Evolutionary conservation across 2,888 invertebrate genomes (phyloP), one percentile per base, ranked within the genome.

Genomic region (Amaurobius ferox): DNA sequence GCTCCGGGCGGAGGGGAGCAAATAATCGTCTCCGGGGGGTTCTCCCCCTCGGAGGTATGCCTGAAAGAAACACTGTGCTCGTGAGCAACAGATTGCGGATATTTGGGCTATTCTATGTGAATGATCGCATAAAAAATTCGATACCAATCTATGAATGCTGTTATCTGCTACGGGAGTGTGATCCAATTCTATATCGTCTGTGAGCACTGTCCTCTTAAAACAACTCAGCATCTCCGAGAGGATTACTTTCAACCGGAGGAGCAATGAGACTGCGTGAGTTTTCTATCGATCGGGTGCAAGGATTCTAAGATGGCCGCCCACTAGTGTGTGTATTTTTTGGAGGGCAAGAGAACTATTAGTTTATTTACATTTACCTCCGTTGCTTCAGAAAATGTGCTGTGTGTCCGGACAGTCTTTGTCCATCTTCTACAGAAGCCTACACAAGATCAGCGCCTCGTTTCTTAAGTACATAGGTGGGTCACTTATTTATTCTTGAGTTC

Each of bases 381-480:
- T 72, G 72, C 66, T 72, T 61, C 66, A 77, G 83, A 70, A 55
- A 48, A 85, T 85, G 83, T 48, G 61, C 71, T 77, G 71, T 71
- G 62, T 66, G 71, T 35, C 77, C 62, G 77, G 83, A 72, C 77
- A 85, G 30, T 77, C 71, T 72, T 26, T 77, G 77, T 77, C 83
- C 72, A 85, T 77, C 83, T 72, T 72, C 62, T 76, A 64, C 64
- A 70, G 70, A 78, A 85, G 83, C 30, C 48, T 77, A 48, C 77
- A 72, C 62, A 61, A 71, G 70, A 48, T 85, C 28, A 71, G 66
- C 44, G 77, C 67, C 16, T 29, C 29, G 16, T 29, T 85, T 66
- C 66, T 85, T 6, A 66, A 66, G 28, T 66, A 66, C 35, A 19
- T 66, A n/a, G 66, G 66, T 66, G 26, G 32, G 66, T 35, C 11